Evolutionary conservation across 2,888 invertebrate genomes (phyloP), one percentile per base, ranked within the genome.

Genomic region (Pachycephus smyrnensis): DNA sequence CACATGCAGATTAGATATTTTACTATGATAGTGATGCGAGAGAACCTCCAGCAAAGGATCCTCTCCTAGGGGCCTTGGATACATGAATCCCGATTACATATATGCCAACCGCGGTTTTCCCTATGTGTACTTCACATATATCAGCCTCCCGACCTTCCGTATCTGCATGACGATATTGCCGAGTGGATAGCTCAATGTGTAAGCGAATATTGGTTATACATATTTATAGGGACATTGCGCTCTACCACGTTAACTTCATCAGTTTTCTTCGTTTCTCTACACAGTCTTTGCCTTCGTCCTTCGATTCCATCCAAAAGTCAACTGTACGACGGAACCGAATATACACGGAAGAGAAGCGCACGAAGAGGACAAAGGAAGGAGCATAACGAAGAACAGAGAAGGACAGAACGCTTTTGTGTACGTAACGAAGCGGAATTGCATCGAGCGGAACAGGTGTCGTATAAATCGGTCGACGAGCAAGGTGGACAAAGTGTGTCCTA

Each of bases 1-100:
- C 87, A 84, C 85, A 89, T 89, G 89, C 88, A 89, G 86, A 88
- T 89, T 88, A 86, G 84, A 87, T 88, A 84, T 88, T 88, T 89
- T 86, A 85, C 83, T 79, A 84, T 82, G 85, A 86, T 85, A 85
- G 83, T 82, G 84, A 77, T 55, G 81, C 71, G 40, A 78, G 80
- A 80, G 81, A 76, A 79, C 80, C 76, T 75, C 76, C 75, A 78
- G 85, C 84, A 87, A 88, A 89, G 88, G 88, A 87, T 85, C 80
- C 83, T 69, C 79, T 77, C 83, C 81, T 79, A 80, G 68, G 37
- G 69, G 35, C 35, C 75, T 78, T 71, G 77, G 80, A 73, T 79
- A 79, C 79, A 82, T 80, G 82, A 75, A 80, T 81, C 73, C 78
- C 80, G 40, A 73, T 76, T 80, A 77, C 75, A 33, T 23, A 30